A percentile compares a stretch with the other conserved stretches of the same genome.
Conservation (phyloP, 2,888 invertebrate genomes). For the Platerodrilus igneus region DNA sequence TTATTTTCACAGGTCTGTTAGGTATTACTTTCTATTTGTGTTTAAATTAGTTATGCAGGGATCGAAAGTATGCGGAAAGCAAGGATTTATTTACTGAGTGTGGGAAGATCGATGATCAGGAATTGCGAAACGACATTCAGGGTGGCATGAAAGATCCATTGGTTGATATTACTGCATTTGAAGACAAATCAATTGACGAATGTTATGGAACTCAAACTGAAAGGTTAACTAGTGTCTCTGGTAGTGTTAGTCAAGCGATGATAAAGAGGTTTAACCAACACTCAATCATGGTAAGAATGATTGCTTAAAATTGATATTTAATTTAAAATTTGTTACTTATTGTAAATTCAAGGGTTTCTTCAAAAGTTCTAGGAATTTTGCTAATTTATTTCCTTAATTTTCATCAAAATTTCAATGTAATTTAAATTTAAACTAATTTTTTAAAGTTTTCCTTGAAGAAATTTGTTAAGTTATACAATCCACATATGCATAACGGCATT, state of each 20-base stretch:
- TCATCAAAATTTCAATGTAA: not conserved
- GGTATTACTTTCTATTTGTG: slow-evolving; percentile 8
- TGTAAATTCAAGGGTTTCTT: no score
- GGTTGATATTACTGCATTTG: slow-evolving; percentile 78
- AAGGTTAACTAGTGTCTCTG: slow-evolving; percentile 47
- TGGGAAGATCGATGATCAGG: slow-evolving; percentile 90
- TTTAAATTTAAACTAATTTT: no score
- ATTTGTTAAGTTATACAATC: no score
- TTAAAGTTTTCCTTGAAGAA: no score
- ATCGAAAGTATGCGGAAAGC: slow-evolving; percentile 80
- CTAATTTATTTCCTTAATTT: slow-evolving; percentile 3
- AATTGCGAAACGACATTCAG: slow-evolving; percentile 70
- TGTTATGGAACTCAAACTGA: slow-evolving; percentile 55
- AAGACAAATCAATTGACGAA: slow-evolving; percentile 65
- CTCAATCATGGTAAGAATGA: slow-evolving; percentile 78
- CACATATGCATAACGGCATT: no score
- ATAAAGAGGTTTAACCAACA: slow-evolving; percentile 96
- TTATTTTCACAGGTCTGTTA: slow-evolving; percentile 87
- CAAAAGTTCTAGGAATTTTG: no score
- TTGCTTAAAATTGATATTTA: no score
- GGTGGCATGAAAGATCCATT: slow-evolving; percentile 76
- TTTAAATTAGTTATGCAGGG: slow-evolving; percentile 46
- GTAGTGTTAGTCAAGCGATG: slow-evolving; percentile 83
- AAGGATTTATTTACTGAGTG: slow-evolving; percentile 98
- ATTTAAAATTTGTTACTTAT: no score